Evolutionary conservation across 2,888 invertebrate species (phyloP).

Genomic region (Drepana falcataria): DNA sequence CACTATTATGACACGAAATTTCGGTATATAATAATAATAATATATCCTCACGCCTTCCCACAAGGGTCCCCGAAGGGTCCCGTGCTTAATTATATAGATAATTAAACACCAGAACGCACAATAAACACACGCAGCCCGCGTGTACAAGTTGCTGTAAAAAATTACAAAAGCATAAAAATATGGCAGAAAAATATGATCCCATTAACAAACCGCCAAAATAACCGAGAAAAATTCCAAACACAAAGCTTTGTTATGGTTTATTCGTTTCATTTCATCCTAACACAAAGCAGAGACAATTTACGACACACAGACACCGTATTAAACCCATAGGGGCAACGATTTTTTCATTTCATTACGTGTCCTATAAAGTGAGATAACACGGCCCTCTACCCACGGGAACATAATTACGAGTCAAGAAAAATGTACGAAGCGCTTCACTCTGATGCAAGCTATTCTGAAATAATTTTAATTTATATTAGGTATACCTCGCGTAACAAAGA

Average conservation of each 20-base stretch:
- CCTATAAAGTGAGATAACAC: slow-evolving; percentile 28
- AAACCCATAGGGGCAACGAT: slow-evolving; percentile 22
- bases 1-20: no score
- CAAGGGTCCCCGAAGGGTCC: no score
- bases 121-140: not conserved
- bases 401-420: slow-evolving; percentile 28
- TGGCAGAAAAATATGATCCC: not conserved
- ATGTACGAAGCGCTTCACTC: slow-evolving; percentile 15
- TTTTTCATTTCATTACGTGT: slow-evolving; percentile 30
- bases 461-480: not conserved
- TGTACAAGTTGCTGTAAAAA: not conserved
- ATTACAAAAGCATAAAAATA: not conserved
- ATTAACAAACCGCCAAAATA: not conserved
- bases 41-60: no score
- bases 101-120: not conserved
- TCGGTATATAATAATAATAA: no score
- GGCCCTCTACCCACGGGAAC: slow-evolving; percentile 20
- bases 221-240: slow-evolving; percentile 9
- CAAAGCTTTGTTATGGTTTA: slow-evolving; percentile 18
- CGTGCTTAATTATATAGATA: not conserved
- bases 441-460: slow-evolving; percentile 9
- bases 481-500: not conserved
- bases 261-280: slow-evolving; percentile 26
- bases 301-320: slow-evolving; percentile 21
- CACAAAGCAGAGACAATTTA: slow-evolving; percentile 25